A percentile compares a stretch with the other conserved stretches of the same genome.
Evolutionary conservation across 2,797 vertebrate species (phyloP).

Genomic region (Neostethus bicornis): DNA sequence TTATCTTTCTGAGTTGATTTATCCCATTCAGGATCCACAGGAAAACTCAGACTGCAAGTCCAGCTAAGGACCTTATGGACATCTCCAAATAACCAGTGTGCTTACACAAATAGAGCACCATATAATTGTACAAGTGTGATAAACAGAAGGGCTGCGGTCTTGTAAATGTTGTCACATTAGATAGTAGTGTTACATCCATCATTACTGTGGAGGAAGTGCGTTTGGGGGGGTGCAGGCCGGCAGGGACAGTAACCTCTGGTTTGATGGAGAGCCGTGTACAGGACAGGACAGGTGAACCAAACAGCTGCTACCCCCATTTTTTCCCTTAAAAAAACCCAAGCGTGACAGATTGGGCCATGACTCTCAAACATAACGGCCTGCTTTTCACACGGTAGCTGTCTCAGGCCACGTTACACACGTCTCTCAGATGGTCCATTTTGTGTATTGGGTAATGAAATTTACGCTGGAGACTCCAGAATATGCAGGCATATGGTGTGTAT

Average conservation of each 20-base stretch:
- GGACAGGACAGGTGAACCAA: conserved; percentile 79
- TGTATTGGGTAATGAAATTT: conserved; percentile 75
- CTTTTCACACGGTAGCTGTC: conserved; percentile 80
- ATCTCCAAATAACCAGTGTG: conserved; percentile 43
- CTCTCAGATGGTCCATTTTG: conserved; percentile 66
- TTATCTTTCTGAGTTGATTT: conserved; percentile 26
- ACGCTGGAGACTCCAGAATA: conserved; percentile 66
- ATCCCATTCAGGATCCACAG: conserved; percentile 23
- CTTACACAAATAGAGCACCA: conserved; percentile 63
- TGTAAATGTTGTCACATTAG: conserved; percentile 69
- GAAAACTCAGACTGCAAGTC: conserved; percentile 12
- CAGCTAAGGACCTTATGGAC: conserved; percentile 41
- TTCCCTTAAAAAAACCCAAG: conserved; percentile 58
- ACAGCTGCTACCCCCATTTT: conserved; percentile 74
- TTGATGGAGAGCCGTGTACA: conserved; percentile 75
- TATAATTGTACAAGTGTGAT: conserved; percentile 70
- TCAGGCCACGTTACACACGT: conserved; percentile 71
- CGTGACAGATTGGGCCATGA: conserved; percentile 74
- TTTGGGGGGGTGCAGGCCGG: conserved; percentile 40
- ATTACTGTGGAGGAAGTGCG: conserved; percentile 55
- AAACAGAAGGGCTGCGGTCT: conserved; percentile 59
- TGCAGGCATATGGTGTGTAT: conserved; percentile 77
- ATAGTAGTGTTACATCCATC: conserved; percentile 63
- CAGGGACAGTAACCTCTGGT: conserved; percentile 53
- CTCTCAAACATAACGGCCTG: conserved; percentile 67